Base-by-base conservation (phyloP, 1,140 invertebrate species). In the Melitaea cinxia region DNA sequence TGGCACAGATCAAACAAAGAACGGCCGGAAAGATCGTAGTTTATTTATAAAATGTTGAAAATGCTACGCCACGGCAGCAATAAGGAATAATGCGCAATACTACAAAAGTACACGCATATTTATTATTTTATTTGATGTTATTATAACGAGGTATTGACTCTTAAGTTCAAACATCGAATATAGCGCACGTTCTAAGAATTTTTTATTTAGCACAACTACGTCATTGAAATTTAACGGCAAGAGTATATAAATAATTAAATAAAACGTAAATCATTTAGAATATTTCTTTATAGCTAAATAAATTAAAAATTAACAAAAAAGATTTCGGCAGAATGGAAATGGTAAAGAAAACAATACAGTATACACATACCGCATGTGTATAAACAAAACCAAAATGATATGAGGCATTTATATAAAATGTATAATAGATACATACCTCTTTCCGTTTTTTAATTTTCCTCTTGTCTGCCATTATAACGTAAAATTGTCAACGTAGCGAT, bases 391-490 rank as follows among this genome's bases (percentile, higher is more conserved):
- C 15, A n/a, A 47, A 23, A 23, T 17, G 17, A 17, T 42, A 6
- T 17, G 6, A 42, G 15, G 6, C 3, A 42, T 19, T 42, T 42
- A 0, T 5, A 17, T 19, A 9, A 17, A 42, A 42, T 17, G 7
- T 55, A 21, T 21, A 80, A 75, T 66, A 64, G 60, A 78, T 73
- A 89, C 91, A 92, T 92, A 95, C 95, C 85, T 95, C 94, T 93
- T 95, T 95, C 65, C 94, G 94, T 75, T 94, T 95, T 87, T 93
- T 94, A 77, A 92, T 93, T 93, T 94, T 95, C 82, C 93, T 93
- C 83, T 95, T 95, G 74, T 95, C 95, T 88, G 94, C 94, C 94
- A 95, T 95, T 81, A 92, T 94, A 91, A 81, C 70, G 66, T 67
- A 80, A 89, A 76, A 74, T 84, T 83, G 83, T 84, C 77, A 81